Base-by-base conservation (phyloP, 1,140 invertebrate genomes). In the Drosophila orosa region DNA sequence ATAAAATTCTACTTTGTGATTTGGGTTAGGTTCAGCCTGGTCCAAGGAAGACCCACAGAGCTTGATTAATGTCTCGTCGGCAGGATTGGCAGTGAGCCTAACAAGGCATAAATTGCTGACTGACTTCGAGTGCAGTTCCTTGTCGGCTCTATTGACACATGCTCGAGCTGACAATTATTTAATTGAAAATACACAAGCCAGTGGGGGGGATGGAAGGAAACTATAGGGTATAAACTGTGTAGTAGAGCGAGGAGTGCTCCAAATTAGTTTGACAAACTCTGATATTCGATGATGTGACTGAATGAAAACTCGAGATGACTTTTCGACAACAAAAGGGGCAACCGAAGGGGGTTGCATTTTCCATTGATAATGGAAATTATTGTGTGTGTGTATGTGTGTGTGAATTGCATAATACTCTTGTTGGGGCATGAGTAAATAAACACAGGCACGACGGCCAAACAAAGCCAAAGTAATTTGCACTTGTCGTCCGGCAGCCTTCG, bases 381-480 rank as follows among this genome's bases (percentile, higher is more conserved):
- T 83, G 81, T 84, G 17, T 31, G 13, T 69, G 17, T 31, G 13
- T 69, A 19, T 39, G 24, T 25, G 45, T 42, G 22, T 39, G 52
- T 52, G 35, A n/a, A 39, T 44, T 45, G 69, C 44, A 78, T 77
- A 80, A 74, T 48, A 27, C 45, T 17, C n/a, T 4, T 27, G 45
- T 25, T 27, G 15, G 25, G 27, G 44, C 55, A 54, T 58, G 42
- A 67, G 78, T 71, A 81, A 78, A 81, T 67, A 83, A 35, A 73
- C 61, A 60, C 42, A 77, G 44, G 62, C 27, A 61, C 45, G 48
- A 52, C 48, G 59, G 25, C 44, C 73, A 73, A 86, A 74, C 81
- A 81, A 81, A 74, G 65, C 62, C 58, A 63, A 81, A 75, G 74
- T 80, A 86, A 86, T 82, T 87, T 78, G 69, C 66, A 72, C 55